Evolutionary conservation across 2,797 vertebrate genomes (phyloP), one percentile per base, ranked within the genome.

Genomic region (Tamandua tetradactyla): DNA sequence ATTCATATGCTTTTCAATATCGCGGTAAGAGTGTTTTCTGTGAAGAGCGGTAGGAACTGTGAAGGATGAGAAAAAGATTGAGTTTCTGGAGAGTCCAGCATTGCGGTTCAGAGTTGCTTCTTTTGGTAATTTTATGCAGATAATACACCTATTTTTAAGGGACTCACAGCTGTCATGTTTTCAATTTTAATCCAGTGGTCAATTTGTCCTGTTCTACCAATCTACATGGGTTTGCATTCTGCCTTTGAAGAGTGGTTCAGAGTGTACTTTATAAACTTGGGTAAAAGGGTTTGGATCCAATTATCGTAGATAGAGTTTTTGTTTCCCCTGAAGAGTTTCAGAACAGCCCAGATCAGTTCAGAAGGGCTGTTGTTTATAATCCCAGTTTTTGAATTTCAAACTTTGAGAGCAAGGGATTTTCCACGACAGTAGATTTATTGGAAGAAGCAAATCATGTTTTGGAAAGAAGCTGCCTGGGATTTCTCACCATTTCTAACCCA

Each of bases 221-320:
- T 35, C 37, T 9, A 0, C 20, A 0, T 6, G 17, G 23, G 18
- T 68, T 25, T 17, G 1, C 3, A 3, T 14, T 69, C 27, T 27
- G 80, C 27, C 10, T 57, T 14, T 14, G 10, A 6, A 3, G 0
- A 13, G 25, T 5, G 18, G 44, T 66, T 59, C 52, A 10, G 22
- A 12, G 18, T 47, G 7, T n/a, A 9, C 37, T 40, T 47, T 23
- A 11, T 2, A 2, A 14, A 8, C 35, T 18, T 20, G 0, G 22
- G 5, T 4, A 30, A 25, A 15, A 11, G 20, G 6, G 11, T n/a
- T 47, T 13, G 25, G 9, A 37, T 20, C 8, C 35, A 7, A 1
- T 35, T 62, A 4, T 49, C 1, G 0, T 1, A 35, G 18, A 18
- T 1, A 0, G 0, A 10, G 14, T 25, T 44, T 42, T 27, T 7